Evolutionary conservation across 1,140 invertebrate genomes (phyloP), one percentile per base, ranked within the genome.

Genomic region (Drosophila sucinea): DNA sequence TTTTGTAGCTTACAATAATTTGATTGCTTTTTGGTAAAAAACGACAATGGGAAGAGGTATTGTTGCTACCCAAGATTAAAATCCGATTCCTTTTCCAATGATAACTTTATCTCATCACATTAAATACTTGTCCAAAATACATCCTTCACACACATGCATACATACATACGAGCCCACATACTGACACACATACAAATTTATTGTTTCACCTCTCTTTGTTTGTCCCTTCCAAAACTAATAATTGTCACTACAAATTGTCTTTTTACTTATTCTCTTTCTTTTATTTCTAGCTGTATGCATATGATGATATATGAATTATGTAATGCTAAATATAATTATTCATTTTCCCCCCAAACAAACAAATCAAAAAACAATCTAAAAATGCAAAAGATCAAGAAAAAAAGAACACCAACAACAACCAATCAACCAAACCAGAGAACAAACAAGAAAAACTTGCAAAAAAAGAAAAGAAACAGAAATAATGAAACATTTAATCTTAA

Each of bases 231-330:
- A 29, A 35, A 58, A 35, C 33, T 25, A 58, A 35, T 35, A 58
- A 58, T 35, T 17, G 33, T 58, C 32, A 58, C 33, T 58, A 35
- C 30, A 63, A 41, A 65, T 44, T 76, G 67, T 60, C 55, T 89
- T 64, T 81, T 76, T 73, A 84, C 70, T 62, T 89, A 83, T 83
- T 87, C 66, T 87, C 74, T 78, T 89, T 83, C 78, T 83, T 89
- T 81, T 82, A 77, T 84, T 90, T 89, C 85, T 89, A 90, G 85
- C 81, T 75, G 68, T 89, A 84, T 89, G 84, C 77, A 84, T 84
- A 78, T 76, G 85, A 89, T 81, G 84, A 89, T 68, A 68, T 87
- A 74, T 87, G 80, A 89, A 69, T 87, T 86, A 79, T 86, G 81
- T 87, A 82, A 77, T 83, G 77, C 76, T 83, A 83, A 77, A 67